Conservation (phyloP, 2,113 vertebrate genomes). For the Pavo muticus region DNA sequence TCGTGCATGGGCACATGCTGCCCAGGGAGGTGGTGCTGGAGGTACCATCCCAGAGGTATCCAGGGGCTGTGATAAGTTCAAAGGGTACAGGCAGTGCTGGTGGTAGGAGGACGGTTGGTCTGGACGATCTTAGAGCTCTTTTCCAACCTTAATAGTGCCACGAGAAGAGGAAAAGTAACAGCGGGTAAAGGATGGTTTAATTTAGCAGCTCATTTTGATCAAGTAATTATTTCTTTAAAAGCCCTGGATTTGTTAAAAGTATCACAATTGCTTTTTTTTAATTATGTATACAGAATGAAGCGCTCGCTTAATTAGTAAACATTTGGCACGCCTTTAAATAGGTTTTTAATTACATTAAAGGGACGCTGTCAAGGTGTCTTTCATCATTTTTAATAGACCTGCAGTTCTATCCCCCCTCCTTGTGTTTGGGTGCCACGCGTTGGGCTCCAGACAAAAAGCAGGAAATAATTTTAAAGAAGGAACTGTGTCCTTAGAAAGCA, state of each 20-base stretch:
- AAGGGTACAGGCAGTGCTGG: no score
- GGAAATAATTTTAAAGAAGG: background rate
- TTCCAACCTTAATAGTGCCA: no score
- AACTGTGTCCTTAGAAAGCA: background rate
- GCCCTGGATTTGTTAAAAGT: conserved; percentile 12
- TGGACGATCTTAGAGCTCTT: no score
- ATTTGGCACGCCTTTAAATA: conserved; percentile 66
- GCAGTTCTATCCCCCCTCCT: background rate
- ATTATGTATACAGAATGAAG: conserved; percentile 48
- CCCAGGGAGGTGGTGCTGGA: no score
- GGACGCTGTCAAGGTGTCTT: conserved; percentile 60
- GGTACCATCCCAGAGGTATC: no score
- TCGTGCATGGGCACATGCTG: no score
- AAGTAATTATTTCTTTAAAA: conserved; percentile 68
- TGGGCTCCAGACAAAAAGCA: conserved; percentile 11
- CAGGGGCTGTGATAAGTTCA: no score
- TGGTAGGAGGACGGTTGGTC: no score
- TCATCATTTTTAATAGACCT: conserved; percentile 52
- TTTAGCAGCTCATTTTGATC: conserved; percentile 44
- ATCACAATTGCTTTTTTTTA: background rate
- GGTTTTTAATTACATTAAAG: conserved; percentile 71
- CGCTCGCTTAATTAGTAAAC: conserved; percentile 66
- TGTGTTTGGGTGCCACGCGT: background rate
- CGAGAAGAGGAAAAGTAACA: background rate
- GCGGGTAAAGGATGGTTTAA: conserved; percentile 24